A percentile compares a stretch with the other conserved stretches of the same genome.
Evolutionary conservation across 2,888 invertebrate species (phyloP).

Genomic region (Palloptera scutellata): DNA sequence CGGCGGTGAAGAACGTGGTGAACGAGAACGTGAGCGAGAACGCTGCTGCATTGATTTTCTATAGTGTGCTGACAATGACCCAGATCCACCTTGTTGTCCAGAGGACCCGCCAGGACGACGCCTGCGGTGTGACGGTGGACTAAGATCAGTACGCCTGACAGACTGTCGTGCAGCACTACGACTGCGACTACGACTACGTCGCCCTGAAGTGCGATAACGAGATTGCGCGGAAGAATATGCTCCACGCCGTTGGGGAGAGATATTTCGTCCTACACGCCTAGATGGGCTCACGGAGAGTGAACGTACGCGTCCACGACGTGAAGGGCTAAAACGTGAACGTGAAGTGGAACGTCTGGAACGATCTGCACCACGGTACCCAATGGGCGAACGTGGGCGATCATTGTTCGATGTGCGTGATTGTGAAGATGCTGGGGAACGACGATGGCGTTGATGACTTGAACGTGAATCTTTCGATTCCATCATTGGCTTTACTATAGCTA

Average conservation of each 20-base stretch:
- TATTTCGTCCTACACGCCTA: conserved; percentile 42
- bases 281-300: conserved; percentile 46
- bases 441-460: conserved; percentile 35
- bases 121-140: conserved; percentile 44
- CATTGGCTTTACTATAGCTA: conserved; percentile 61
- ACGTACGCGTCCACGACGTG: conserved; percentile 42
- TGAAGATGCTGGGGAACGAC: conserved; percentile 33
- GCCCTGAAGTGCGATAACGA: conserved; percentile 29
- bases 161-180: conserved; percentile 46
- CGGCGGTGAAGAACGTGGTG: conserved; percentile 32
- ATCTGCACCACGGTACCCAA: conserved; percentile 34
- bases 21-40: conserved; percentile 40
- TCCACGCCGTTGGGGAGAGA: conserved; percentile 41
- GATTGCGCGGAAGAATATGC: conserved; percentile 13
- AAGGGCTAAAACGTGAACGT: conserved; percentile 43
- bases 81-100: conserved; percentile 20
- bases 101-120: conserved; percentile 24
- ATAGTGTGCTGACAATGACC: conserved; percentile 37
- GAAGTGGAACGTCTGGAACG: conserved; percentile 44
- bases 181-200: conserved; percentile 53
- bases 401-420: conserved; percentile 17
- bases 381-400: conserved; percentile 38
- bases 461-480: conserved; percentile 51
- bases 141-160: conserved; percentile 38
- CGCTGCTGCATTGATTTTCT: conserved; percentile 46